Evolutionary conservation across 2,888 invertebrate species (phyloP), one percentile per base, ranked within the genome.

Genomic region (Agonopterix alstromeriana): DNA sequence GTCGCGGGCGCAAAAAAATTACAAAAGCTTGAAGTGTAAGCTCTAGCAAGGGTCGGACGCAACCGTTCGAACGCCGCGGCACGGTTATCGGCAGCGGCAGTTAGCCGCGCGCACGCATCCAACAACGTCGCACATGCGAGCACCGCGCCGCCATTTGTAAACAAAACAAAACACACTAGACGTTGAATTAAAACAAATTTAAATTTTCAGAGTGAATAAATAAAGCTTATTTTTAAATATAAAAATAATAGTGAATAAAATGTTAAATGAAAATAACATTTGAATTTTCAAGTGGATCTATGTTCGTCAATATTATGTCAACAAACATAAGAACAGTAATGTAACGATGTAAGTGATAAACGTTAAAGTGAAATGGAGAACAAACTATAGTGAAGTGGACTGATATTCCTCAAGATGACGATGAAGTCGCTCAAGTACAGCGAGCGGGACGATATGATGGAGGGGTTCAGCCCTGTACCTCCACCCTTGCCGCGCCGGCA

Each of bases 401-500:
- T 76, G 61, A 63, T 55, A 58, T 60, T 52, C 58, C 11, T 5
- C 67, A 81, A 77, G 73, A 92, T 92, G 92, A 89, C 89, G 89
- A 92, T 90, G 90, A 90, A 87, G 88, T 91, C 90, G 89, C 77
- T 87, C 72, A 88, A 87, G 67, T 89, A 89, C 77, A 82, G 87
- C 73, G 89, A 88, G 73, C 77, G 89, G 74, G 89, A 88, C 57
- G 89, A 89, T 49, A 88, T 86, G 82, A 88, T 89, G 88, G 89
- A 88, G 63, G 88, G 87, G 42, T 88, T 88, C 73, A 88, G 89
- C 63, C 89, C 91, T 47, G 90, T 91, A 55, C 90, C 91, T 59
- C 92, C 92, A 58, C 92, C 92, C 54, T 90, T 92, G 60, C 88
- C 92, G 55, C 90, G 92, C 53, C 85, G 92, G 55, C 90, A 91